phyloP scores from a whole-genome alignment of 2,888 invertebrate species.

The Rhagonycha lutea region DNA sequence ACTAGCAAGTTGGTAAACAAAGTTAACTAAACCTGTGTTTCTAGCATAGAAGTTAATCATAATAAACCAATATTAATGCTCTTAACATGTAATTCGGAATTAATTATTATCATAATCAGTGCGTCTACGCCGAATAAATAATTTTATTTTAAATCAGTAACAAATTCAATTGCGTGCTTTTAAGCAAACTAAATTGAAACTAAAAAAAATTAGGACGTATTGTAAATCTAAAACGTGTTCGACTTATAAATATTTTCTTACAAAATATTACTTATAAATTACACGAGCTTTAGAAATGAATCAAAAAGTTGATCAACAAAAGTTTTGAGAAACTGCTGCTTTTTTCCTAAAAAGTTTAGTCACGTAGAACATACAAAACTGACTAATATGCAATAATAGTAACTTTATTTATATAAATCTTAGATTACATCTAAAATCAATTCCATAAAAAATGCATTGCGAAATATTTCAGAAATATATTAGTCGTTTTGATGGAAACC shows the following conservation, averaged over 20 bases:
- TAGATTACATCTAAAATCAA: conserved; percentile 37
- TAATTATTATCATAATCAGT: background rate
- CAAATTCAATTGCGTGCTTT: background rate
- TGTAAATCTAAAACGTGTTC: background rate
- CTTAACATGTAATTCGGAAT: background rate
- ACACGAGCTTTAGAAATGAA: conserved; percentile 41
- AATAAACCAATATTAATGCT: conserved; percentile 4
- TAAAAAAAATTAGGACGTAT: background rate
- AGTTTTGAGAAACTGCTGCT: conserved; percentile 41
- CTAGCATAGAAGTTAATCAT: conserved; percentile 3
- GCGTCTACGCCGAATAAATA: background rate
- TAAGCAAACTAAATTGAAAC: background rate
- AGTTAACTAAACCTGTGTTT: conserved; percentile 1
- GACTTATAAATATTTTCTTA: background rate
- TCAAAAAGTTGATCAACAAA: conserved; percentile 40
- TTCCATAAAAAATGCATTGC: conserved; percentile 12
- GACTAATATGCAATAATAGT: conserved; percentile 41
- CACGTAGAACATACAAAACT: conserved; percentile 36
- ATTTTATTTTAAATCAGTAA: background rate
- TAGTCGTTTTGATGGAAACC: conserved; percentile 18
- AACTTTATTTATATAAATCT: conserved; percentile 40
- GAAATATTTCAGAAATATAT: conserved; percentile 15
- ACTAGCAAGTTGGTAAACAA: conserved; percentile 1
- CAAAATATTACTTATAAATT: conserved; percentile 40
- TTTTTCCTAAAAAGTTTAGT: conserved; percentile 35